phyloP scores from a whole-genome alignment of 2,113 vertebrate species.

The Solea solea region DNA sequence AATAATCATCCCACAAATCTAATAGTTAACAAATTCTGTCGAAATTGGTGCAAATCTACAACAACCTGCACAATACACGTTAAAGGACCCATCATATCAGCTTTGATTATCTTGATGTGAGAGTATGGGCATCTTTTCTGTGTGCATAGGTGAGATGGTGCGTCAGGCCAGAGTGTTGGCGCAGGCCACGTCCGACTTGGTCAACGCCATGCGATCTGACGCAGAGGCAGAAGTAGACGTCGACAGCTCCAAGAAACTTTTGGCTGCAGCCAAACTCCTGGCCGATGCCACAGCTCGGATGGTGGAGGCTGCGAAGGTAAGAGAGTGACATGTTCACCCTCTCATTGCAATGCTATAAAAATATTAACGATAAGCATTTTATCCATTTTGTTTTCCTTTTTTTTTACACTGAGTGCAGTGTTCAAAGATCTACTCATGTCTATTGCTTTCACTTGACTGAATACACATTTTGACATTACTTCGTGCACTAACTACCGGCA shows the following conservation, averaged over 20 bases:
- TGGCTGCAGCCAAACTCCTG: conserved; percentile 95
- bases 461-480: conserved; percentile 35
- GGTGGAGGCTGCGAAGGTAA: conserved; percentile 99
- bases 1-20: no score
- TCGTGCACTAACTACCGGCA: conserved; percentile 19
- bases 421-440: conserved; percentile 19
- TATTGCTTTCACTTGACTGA: conserved; percentile 33
- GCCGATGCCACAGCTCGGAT: conserved; percentile 98
- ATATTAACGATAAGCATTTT: no score
- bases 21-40: no score
- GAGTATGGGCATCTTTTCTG: not conserved
- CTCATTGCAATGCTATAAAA: not conserved
- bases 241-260: conserved; percentile 97
- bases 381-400: not conserved
- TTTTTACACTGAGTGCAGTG: not conserved
- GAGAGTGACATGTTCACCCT: conserved; percentile 14
- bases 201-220: conserved; percentile 97
- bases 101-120: not conserved
- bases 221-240: conserved; percentile 97
- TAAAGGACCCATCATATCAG: not conserved
- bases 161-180: conserved; percentile 96
- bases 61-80: not conserved
- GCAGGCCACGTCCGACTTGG: conserved; percentile 96
- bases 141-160: conserved; percentile 93
- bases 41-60: conserved; percentile 6